Percentiles rank a stretch among this genome's conserved stretches.
Evolutionary conservation across 2,113 vertebrate species (phyloP).

Genomic region (Junco hyemalis): DNA sequence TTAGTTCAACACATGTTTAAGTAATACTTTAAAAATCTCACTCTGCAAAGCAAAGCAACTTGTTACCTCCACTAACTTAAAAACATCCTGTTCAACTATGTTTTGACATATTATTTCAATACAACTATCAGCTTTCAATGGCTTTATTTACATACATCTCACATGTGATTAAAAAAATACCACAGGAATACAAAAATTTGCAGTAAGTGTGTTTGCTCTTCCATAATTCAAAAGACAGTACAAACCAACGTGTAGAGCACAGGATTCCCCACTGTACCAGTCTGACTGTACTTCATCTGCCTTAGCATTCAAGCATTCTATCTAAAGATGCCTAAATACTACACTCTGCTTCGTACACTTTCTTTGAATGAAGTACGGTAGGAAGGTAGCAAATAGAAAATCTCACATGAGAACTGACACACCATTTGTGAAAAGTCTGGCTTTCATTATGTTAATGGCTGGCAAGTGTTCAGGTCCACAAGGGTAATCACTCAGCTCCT

Average conservation of each 20-base stretch:
- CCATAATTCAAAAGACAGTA: neutral
- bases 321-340: neutral
- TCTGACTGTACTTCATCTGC: neutral
- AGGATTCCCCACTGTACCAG: neutral
- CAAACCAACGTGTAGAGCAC: neutral
- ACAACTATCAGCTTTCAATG: neutral
- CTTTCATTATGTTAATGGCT: neutral
- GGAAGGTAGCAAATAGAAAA: neutral
- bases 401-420: neutral
- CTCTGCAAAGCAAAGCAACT: neutral
- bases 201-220: neutral
- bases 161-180: neutral
- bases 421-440: neutral
- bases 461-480: neutral
- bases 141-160: neutral
- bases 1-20: neutral
- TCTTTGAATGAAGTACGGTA: neutral
- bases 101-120: neutral
- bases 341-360: neutral
- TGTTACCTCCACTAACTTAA: neutral
- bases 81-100: too few relatives aligned
- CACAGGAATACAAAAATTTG: neutral
- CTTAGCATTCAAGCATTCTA: neutral
- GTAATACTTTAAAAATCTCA: neutral
- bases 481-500: neutral